A percentile compares a stretch with the other conserved stretches of the same genome.
Evolutionary conservation across 2,797 vertebrate genomes (phyloP).

Genomic region (Acanthopagrus latus): DNA sequence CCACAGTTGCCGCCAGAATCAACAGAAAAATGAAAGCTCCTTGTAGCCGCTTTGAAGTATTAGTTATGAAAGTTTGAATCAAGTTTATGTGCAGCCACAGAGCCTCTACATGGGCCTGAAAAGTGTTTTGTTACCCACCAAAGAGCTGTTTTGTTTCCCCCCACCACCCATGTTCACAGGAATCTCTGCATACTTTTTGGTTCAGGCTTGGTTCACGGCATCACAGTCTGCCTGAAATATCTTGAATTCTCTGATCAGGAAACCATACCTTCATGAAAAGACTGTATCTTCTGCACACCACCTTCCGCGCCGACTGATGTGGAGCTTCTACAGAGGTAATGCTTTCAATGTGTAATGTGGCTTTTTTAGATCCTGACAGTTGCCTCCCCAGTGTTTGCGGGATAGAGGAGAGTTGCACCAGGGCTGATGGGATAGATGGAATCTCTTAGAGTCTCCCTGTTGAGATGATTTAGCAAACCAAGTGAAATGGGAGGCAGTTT

Average conservation of each 20-base stretch:
- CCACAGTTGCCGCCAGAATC: too few species aligned
- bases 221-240: conserved; percentile 47
- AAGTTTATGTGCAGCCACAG: conserved; percentile 24
- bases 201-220: conserved; percentile 45
- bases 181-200: conserved; percentile 14
- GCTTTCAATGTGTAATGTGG: conserved; percentile 49
- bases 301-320: conserved; percentile 45
- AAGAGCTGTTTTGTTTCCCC: background rate
- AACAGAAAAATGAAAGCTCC: too few species aligned
- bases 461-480: conserved; percentile 69
- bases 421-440: conserved; percentile 61
- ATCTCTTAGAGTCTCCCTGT: conserved; percentile 63
- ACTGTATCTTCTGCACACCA: conserved; percentile 45
- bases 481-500: conserved; percentile 62
- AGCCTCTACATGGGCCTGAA: conserved; percentile 13
- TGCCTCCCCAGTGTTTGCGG: conserved; percentile 47
- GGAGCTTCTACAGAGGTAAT: conserved; percentile 41
- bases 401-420: conserved; percentile 50
- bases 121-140: conserved; percentile 36
- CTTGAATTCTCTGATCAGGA: conserved; percentile 56
- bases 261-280: conserved; percentile 44
- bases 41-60: background rate
- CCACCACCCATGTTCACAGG: conserved; percentile 9
- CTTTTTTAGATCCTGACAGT: conserved; percentile 58
- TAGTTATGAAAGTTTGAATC: conserved; percentile 32